A percentile compares a stretch with the other conserved stretches of the same genome.
These are phyloP conservation scores for Ammodramus savannarum DNA, from an alignment of 2,113 vertebrate species.

Conservation along the genomic window DNA sequence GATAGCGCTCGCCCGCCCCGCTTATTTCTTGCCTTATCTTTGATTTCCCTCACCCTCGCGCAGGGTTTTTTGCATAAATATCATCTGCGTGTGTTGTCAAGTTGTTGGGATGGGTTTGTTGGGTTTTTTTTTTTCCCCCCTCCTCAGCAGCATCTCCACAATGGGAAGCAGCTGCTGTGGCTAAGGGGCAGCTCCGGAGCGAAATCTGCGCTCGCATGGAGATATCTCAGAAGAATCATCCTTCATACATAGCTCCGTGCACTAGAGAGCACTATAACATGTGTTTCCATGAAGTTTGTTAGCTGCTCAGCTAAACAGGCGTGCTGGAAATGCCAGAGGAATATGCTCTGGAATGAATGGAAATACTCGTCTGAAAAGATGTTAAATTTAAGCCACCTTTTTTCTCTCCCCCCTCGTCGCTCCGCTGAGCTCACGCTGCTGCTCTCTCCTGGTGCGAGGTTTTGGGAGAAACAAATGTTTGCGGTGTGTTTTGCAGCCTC, in stretches of 20 bases:
- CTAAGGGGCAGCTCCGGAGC: background rate
- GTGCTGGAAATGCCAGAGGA: constrained; percentile 4
- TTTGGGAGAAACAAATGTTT: background rate
- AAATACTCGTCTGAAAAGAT: constrained; percentile 7
- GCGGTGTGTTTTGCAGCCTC: background rate
- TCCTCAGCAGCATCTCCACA: background rate
- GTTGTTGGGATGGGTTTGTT: background rate
- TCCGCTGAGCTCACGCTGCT: background rate
- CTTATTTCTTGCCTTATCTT: constrained; percentile 26
- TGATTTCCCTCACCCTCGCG: background rate
- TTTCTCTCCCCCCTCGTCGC: fast-evolving
- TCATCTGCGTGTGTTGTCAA: background rate
- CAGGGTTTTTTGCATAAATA: background rate
- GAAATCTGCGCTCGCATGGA: background rate
- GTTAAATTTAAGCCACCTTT: background rate
- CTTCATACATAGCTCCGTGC: constrained; percentile 20
- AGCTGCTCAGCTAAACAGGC: background rate
- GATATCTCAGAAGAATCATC: background rate
- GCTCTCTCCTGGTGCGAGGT: background rate
- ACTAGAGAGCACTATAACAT: constrained; percentile 15
- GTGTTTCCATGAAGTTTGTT: background rate
- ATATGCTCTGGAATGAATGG: constrained; percentile 13
- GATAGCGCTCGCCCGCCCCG: background rate
- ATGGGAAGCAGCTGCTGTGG: constrained; percentile 25
- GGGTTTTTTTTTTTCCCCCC: fast-evolving